Evolutionary conservation across 2,797 vertebrate species (phyloP), one percentile per base, ranked within the genome.

Genomic region (Pangasius krempfi): DNA sequence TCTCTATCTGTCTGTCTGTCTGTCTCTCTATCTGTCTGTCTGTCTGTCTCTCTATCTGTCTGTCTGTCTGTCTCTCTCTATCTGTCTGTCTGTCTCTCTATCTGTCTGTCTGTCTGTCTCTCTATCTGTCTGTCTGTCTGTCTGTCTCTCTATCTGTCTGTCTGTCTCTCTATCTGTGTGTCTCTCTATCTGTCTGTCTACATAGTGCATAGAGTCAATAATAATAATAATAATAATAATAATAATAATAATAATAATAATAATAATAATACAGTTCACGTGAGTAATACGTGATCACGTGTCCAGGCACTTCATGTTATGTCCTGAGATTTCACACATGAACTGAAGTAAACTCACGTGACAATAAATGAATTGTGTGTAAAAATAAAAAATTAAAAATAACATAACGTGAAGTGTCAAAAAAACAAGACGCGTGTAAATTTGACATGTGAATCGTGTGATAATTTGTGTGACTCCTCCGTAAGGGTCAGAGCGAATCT

Each of bases 171-270:
- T n/a, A n/a, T n/a, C n/a, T n/a, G n/a, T n/a, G n/a, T n/a, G n/a
- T n/a, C n/a, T n/a, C n/a, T n/a, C 16, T 40, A 8, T 70, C 93
- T 95, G 94, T 95, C 91, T 92, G 92, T 92, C 33, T 93, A 95
- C 93, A 93, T 22, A 37, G 25, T 14, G 27, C 52, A 58, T 22
- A 14, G 0, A 30, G 27, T 16, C 5, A 78, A n/a, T 3, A n/a
- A n/a, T 3, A 78, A 52, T 7, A 52, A 30, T 8, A 79, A n/a
- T 13, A n/a, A 76, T 16, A 76, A 50, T 8, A 78, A 52, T 18
- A 52, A 50, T n/a, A 27, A 47, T 50, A 75, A 47, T 37, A 47
- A 47, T 50, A 75, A 47, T 27, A 47, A 27, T 27, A 76, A 27
- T 27, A 50, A 50, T 76, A 76, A 76, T 75, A 44, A 73, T 72